These are phyloP conservation scores for Lepidochitona cinerea DNA, from an alignment of 2,888 invertebrate genomes.

Conservation along the genomic window DNA sequence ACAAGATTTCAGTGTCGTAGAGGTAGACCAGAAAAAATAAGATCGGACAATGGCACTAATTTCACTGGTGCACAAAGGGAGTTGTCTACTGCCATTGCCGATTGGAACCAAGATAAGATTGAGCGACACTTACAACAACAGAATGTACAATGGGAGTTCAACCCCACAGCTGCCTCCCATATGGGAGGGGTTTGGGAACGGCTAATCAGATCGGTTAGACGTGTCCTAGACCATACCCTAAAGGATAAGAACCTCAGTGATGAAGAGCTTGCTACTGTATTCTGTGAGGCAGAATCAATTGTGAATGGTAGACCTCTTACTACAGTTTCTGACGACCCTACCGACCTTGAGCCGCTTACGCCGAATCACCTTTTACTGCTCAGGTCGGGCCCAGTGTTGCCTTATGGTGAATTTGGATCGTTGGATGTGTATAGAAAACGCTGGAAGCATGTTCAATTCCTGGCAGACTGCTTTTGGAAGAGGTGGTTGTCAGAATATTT, in stretches of 20 bases:
- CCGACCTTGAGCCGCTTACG: too few relatives aligned
- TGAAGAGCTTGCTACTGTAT: conserved; percentile 25
- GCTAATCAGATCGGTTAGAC: conserved; percentile 29
- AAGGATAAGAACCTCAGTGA: background rate
- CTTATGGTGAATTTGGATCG: conserved; percentile 20
- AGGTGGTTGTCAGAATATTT: too few relatives aligned
- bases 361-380: too few relatives aligned
- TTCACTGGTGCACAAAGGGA: conserved; percentile 15
- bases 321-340: conserved; percentile 16
- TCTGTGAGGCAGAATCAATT: conserved; percentile 25
- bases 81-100: background rate
- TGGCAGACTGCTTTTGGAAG: too few relatives aligned
- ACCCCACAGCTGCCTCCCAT: conserved; percentile 20
- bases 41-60: conserved; percentile 21
- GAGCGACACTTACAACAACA: background rate
- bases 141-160: background rate
- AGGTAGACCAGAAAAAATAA: conserved; percentile 1
- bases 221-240: conserved; percentile 4
- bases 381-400: conserved; percentile 1
- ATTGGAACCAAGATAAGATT: background rate
- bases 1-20: conserved; percentile 3
- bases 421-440: too few relatives aligned
- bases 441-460: too few relatives aligned
- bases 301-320: conserved; percentile 29
- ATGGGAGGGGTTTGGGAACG: conserved; percentile 31